Base-by-base conservation (phyloP, 35 echinoderm and acorn worm genomes). In the Amphiura filiformis region DNA sequence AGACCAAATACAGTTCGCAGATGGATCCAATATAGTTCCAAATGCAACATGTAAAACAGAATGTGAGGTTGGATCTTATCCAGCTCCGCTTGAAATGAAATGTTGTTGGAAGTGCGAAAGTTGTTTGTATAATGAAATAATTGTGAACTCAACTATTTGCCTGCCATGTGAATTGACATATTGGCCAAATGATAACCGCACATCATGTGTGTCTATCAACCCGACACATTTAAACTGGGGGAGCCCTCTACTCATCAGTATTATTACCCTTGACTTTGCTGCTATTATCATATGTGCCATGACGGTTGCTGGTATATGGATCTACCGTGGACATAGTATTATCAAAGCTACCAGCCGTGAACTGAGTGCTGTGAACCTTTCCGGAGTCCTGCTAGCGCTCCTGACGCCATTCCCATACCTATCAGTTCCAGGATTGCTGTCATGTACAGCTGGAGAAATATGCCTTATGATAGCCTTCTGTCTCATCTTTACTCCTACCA, bases 301-400 rank as follows among this genome's bases (percentile, higher is more conserved):
- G 34, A 37, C 76, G 9, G 37, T 80, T 20, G 42, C 35, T 36
- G 44, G 76, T 23, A 64, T 80, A 37, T 52, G 31, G 38, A 41
- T 32, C 13, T 34, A 85, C 34, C 64, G 47, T 34, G 35, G 35
- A 3, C 83, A 85, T 22, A 34, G 39, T 11, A 36, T 84, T 22
- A 91, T 91, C 40, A 91, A 91, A 38, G 89, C 89, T 35, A 84
- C 70, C 30, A 85, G 89, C 37, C 78, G 89, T 32, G 89, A 91
- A 84, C 82, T 91, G 3, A 91, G 89, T 79, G 38, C 38, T 17
- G 77, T 91, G 28, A 91, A 84, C 41, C 70, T 91, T 18, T 34
- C 78, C 47, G 89, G 89, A 31, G 61, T 85, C 9, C 39, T 91
- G 32, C 75, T 91, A 7, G 82, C 81, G 14, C 84, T 78, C 34